Conservation (phyloP, 2,888 invertebrate species). For the Drosophila birchii region DNA sequence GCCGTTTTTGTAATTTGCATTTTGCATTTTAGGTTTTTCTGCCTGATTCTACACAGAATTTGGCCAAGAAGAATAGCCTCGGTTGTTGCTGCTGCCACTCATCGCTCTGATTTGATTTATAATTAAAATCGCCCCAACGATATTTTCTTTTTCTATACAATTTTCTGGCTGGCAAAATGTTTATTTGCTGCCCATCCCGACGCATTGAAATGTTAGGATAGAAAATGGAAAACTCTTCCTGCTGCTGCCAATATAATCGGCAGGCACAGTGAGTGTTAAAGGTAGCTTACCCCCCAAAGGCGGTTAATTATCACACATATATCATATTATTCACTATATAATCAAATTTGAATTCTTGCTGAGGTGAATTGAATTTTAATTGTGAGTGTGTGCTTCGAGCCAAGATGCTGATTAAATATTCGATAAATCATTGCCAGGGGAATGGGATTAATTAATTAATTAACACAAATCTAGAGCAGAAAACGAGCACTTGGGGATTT, state of each 20-base stretch:
- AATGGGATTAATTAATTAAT: neutral
- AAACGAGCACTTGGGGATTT: neutral
- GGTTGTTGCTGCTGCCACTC: constrained; percentile 7
- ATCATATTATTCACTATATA: neutral
- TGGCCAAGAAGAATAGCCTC: neutral
- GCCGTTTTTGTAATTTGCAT: neutral
- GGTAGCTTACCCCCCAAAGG: neutral
- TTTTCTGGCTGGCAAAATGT: constrained; percentile 33
- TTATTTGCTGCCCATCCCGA: constrained; percentile 22
- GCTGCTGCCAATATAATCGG: constrained; percentile 1
- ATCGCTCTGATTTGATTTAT: constrained; percentile 31
- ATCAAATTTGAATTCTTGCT: neutral
- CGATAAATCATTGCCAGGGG: neutral
- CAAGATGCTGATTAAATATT: neutral
- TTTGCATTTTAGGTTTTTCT: constrained; percentile 10
- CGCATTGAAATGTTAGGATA: constrained; percentile 31
- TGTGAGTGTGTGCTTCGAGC: neutral
- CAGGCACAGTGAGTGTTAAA: constrained; percentile 17
- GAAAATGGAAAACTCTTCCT: constrained; percentile 17
- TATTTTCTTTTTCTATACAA: constrained; percentile 27
- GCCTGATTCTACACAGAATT: constrained; percentile 14
- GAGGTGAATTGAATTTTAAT: neutral
- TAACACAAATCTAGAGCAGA: neutral
- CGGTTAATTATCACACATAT: neutral
- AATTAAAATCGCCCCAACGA: constrained; percentile 33